phyloP scores from a whole-genome alignment of 2,113 vertebrate species.

The Scophthalmus maximus region DNA sequence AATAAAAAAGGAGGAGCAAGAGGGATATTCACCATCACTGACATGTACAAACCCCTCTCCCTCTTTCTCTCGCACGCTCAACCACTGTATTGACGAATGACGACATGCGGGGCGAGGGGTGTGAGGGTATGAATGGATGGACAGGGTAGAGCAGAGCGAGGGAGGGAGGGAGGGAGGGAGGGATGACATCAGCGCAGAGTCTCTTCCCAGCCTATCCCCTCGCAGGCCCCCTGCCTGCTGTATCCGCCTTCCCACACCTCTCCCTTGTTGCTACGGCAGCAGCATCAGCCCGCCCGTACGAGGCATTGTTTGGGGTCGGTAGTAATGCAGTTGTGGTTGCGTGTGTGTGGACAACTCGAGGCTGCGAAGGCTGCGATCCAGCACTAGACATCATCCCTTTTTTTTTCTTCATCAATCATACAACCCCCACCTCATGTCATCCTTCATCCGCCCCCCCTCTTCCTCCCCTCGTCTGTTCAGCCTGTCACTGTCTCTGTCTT shows the following conservation, averaged over 20 bases:
- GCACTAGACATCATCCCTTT: slow-evolving; percentile 21
- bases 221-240: slow-evolving; percentile 30
- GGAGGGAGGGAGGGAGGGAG: slow-evolving; percentile 15
- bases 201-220: slow-evolving; percentile 61
- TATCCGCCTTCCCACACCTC: slow-evolving; percentile 69
- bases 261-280: slow-evolving; percentile 81
- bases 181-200: slow-evolving; percentile 67
- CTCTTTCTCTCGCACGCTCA: neutral
- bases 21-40: neutral
- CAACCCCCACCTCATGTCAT: neutral
- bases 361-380: slow-evolving; percentile 36
- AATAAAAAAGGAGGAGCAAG: too few species aligned
- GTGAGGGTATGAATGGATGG: slow-evolving; percentile 65
- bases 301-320: slow-evolving; percentile 58
- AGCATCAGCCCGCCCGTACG: slow-evolving; percentile 51
- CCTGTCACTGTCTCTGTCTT: neutral
- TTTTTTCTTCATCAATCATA: slow-evolving; percentile 10
- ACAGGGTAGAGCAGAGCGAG: slow-evolving; percentile 27
- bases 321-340: slow-evolving; percentile 52
- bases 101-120: slow-evolving; percentile 48
- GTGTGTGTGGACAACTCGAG: slow-evolving; percentile 24
- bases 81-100: slow-evolving; percentile 69
- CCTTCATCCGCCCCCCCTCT: neutral
- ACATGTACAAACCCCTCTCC: slow-evolving; percentile 3
- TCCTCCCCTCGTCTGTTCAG: slow-evolving; percentile 2